phyloP scores from a whole-genome alignment of 2,888 invertebrate genomes.

The Eilema griseolum region DNA sequence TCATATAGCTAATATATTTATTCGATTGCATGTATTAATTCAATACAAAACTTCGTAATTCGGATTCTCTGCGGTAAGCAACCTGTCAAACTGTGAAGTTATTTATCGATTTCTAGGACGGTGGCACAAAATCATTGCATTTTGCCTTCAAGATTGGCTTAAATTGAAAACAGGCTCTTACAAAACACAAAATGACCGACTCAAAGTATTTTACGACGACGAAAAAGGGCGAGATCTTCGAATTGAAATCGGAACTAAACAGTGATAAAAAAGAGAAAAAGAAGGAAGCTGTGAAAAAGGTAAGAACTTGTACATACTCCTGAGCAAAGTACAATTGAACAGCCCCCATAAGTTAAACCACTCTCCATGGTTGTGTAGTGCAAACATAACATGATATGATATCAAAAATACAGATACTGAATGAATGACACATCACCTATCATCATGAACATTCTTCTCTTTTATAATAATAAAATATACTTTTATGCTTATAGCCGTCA shows the following conservation, averaged over 20 bases:
- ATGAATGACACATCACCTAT: not conserved
- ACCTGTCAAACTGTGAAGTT: slow-evolving; percentile 45
- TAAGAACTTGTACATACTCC: slow-evolving; percentile 70
- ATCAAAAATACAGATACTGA: not conserved
- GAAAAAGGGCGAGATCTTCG: slow-evolving; percentile 99
- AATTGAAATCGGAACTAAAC: slow-evolving; percentile 99
- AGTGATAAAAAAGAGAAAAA: slow-evolving; percentile 99
- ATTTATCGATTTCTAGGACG: slow-evolving; percentile 67
- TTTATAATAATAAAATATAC: not conserved
- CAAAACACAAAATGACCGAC: slow-evolving; percentile 93
- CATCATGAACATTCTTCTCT: not conserved
- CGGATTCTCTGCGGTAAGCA: slow-evolving; percentile 28
- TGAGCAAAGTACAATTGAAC: not conserved
- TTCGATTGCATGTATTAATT: slow-evolving; percentile 14
- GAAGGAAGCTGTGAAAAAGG: slow-evolving; percentile 99
- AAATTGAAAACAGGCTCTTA: slow-evolving; percentile 21
- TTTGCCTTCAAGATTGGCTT: slow-evolving; percentile 30
- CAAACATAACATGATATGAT: not conserved
- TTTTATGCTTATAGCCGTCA: not conserved
- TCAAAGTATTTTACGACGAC: slow-evolving; percentile 99
- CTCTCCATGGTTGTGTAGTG: not conserved
- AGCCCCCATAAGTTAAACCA: not conserved
- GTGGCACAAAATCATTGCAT: slow-evolving; percentile 42
- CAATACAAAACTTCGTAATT: not conserved
- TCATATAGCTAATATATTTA: not conserved